Base-by-base conservation (phyloP, 2,888 invertebrate genomes). In the Phyllotreta striolata region DNA sequence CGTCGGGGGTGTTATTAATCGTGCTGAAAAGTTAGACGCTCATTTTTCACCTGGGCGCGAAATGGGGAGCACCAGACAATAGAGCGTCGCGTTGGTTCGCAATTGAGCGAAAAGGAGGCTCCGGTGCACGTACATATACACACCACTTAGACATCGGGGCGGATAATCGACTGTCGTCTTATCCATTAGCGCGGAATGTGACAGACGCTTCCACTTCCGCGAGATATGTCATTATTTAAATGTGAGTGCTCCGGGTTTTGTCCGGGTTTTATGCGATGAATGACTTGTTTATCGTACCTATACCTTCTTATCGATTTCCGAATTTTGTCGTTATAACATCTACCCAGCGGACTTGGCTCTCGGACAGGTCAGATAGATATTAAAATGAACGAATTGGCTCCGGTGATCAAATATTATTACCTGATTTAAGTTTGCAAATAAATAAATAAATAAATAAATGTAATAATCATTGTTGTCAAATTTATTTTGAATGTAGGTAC, bases 1-100 rank as follows among this genome's bases (percentile, higher is more conserved):
- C 52, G 51, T 24, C 24, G 24, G 24, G 24, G 24, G 24, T n/a
- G 24, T 24, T 24, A 24, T 24, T 24, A 40, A 40, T 64, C 66
- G 68, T 72, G 71, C 78, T 78, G 78, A 79, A 74, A 78, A 79
- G 79, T 71, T 78, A 77, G 76, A 73, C 76, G 77, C 78, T 79
- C 79, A 80, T 80, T 80, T 79, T 79, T 80, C 79, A 80, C 77
- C 72, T 66, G 67, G 59, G 44, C 55, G 51, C 43, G 61, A 64
- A 62, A 62, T 70, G 67, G 62, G 70, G 73, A 41, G 39, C 39
- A 49, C 13, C 58, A 58, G 49, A 58, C 58, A 58, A 58, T n/a
- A 37, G 51, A 37, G 37, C 51, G 12, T 51, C 51, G 10, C 5
- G 10, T 1, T 51, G 35, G 35, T 1, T 6, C 24, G 24, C 24